Evolutionary conservation across 2,888 invertebrate genomes (phyloP).

Genomic region (Elysia crispata): DNA sequence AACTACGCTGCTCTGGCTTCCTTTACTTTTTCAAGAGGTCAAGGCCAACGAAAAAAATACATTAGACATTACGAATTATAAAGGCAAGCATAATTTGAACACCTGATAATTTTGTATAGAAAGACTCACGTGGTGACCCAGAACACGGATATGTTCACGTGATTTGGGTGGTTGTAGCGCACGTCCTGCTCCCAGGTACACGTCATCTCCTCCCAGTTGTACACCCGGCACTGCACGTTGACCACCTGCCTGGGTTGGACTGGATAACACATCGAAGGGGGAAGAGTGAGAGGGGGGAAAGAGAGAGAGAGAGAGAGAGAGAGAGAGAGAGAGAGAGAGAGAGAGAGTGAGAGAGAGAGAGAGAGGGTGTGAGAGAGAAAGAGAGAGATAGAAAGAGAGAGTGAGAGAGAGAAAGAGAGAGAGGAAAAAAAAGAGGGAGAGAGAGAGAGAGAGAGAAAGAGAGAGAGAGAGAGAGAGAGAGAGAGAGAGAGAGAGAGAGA

Average conservation of each 20-base stretch:
- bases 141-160: constrained; percentile 54
- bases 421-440: no score
- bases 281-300: background rate
- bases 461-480: no score
- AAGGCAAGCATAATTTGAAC: background rate
- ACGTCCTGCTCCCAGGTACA: constrained; percentile 64
- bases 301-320: background rate
- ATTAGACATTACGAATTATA: no score
- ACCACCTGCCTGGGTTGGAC: constrained; percentile 52
- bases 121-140: constrained; percentile 51
- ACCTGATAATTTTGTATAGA: background rate
- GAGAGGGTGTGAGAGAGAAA: no score
- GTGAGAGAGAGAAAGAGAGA: no score
- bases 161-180: constrained; percentile 54
- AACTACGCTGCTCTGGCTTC: no score
- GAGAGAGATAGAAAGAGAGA: no score
- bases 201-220: constrained; percentile 68
- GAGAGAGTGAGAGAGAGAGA: no score
- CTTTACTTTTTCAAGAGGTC: background rate
- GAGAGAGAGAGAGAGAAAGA: no score
- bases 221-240: constrained; percentile 61
- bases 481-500: no score
- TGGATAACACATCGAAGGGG: background rate
- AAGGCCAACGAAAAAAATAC: background rate
- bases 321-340: no score